Conservation (phyloP, 1,140 invertebrate species). For the Pseudomyrmex cubaensis region DNA sequence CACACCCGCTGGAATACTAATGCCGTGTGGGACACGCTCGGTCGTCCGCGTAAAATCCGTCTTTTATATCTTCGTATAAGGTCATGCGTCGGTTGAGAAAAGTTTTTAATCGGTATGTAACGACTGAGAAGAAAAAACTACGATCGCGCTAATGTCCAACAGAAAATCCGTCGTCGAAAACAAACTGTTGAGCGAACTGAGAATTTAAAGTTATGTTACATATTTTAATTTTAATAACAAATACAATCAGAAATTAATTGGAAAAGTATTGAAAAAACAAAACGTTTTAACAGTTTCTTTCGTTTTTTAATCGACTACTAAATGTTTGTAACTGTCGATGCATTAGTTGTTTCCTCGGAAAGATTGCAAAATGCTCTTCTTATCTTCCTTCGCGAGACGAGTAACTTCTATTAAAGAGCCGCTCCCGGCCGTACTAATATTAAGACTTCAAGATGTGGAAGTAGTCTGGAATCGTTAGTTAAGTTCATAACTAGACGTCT, state of each 20-base stretch:
- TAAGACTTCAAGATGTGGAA: slow-evolving; percentile 7
- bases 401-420: not conserved
- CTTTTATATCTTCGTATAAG: slow-evolving; percentile 48
- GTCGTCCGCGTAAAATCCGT: slow-evolving; percentile 48
- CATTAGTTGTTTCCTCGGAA: not conserved
- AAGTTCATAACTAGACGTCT: slow-evolving; percentile 15
- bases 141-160: no score
- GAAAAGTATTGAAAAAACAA: no score
- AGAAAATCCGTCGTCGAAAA: no score
- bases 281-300: no score
- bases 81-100: slow-evolving; percentile 17
- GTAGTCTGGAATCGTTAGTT: not conserved
- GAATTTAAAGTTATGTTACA: no score
- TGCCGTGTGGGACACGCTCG: slow-evolving; percentile 60
- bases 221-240: no score
- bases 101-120: not conserved
- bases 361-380: not conserved
- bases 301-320: not conserved
- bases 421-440: not conserved
- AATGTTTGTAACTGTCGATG: not conserved
- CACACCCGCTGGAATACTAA: slow-evolving; percentile 76
- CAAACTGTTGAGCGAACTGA: no score
- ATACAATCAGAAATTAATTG: no score
- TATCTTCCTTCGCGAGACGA: not conserved
- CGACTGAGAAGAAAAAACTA: not conserved